phyloP scores from a whole-genome alignment of 2,797 vertebrate genomes.

The Intellagama lesueurii region DNA sequence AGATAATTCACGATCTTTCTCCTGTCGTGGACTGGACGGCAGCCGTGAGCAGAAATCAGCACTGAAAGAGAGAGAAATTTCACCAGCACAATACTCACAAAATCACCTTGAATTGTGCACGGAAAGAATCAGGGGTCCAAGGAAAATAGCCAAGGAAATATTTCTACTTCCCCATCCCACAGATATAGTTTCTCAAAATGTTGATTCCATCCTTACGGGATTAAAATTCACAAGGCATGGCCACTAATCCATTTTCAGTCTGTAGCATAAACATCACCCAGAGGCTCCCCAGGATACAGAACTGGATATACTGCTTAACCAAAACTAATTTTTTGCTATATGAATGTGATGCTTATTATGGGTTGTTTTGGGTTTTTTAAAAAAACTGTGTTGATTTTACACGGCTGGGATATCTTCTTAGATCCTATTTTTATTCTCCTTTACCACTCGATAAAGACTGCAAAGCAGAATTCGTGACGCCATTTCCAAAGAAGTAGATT shows the following conservation, averaged over 20 bases:
- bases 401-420: too few species aligned
- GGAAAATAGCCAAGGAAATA: neutral
- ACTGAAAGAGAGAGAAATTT: neutral
- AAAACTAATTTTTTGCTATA: neutral
- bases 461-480: too few species aligned
- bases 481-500: too few species aligned
- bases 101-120: neutral
- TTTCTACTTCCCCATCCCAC: too few species aligned
- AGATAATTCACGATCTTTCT: constrained; percentile 29
- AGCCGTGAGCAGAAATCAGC: accelerated
- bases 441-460: too few species aligned
- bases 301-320: neutral
- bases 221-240: neutral
- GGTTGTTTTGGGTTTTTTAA: neutral
- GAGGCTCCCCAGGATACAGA: neutral
- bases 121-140: neutral
- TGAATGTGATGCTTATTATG: neutral
- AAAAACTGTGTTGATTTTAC: neutral
- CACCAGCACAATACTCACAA: accelerated
- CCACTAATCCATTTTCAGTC: neutral
- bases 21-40: neutral
- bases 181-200: too few species aligned
- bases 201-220: neutral
- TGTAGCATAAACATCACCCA: neutral
- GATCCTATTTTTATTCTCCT: too few species aligned